phyloP scores from a whole-genome alignment of 2,888 invertebrate genomes.

The Eledona agricola region DNA sequence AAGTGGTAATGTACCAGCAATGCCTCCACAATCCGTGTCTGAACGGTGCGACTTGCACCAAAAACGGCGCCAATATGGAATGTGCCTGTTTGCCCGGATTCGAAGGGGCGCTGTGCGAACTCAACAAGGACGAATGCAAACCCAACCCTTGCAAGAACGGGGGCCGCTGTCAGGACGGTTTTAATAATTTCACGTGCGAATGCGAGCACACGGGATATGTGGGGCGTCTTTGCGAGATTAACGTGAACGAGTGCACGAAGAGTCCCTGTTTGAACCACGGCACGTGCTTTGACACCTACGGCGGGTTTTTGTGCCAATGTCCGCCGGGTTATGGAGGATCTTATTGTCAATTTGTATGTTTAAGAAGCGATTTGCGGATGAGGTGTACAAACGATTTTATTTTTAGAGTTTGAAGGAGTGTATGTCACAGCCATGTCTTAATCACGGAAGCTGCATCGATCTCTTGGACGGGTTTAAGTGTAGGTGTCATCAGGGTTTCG shows the following conservation, averaged over 20 bases:
- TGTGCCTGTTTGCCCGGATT: slow-evolving; percentile 46
- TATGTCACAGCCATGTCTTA: slow-evolving; percentile 68
- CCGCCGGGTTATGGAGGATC: slow-evolving; percentile 80
- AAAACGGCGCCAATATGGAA: slow-evolving; percentile 65
- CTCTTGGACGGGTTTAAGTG: slow-evolving; percentile 67
- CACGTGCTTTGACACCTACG: slow-evolving; percentile 84
- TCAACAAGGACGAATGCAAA: slow-evolving; percentile 79
- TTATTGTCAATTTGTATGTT: slow-evolving; percentile 74
- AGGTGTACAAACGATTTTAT: slow-evolving; percentile 2
- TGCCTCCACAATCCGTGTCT: slow-evolving; percentile 80
- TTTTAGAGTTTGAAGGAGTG: slow-evolving; percentile 67
- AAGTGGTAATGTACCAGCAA: slow-evolving; percentile 72
- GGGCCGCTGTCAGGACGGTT: slow-evolving; percentile 72
- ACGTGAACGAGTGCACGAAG: slow-evolving; percentile 81
- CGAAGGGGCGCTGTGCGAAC: slow-evolving; percentile 73
- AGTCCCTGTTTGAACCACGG: slow-evolving; percentile 79
- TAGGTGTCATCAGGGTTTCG: slow-evolving; percentile 65
- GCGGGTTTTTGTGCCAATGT: slow-evolving; percentile 82
- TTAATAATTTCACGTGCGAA: slow-evolving; percentile 80
- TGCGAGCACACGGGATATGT: slow-evolving; percentile 80
- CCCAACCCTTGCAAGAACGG: slow-evolving; percentile 76
- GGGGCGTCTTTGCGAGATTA: slow-evolving; percentile 77
- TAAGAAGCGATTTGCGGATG: background rate
- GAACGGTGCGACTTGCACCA: slow-evolving; percentile 81
- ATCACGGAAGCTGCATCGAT: slow-evolving; percentile 70